These are phyloP conservation scores for Eospalax fontanierii DNA, from an alignment of 2,797 vertebrate genomes.

Conservation along the genomic window DNA sequence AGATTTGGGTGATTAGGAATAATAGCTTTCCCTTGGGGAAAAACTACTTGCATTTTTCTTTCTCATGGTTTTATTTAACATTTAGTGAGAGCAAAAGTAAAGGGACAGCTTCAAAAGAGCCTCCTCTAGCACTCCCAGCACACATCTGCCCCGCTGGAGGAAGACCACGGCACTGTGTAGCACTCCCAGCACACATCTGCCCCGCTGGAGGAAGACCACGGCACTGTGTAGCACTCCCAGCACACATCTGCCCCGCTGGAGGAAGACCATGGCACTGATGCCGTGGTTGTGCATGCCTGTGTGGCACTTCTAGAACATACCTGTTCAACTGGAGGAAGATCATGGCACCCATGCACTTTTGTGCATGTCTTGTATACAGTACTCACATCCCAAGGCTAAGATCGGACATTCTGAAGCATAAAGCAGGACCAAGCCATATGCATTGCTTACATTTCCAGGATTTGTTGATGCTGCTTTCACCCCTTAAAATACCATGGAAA, in stretches of 20 bases:
- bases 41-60: background rate
- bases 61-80: background rate
- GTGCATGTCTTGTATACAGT: accelerated
- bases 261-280: background rate
- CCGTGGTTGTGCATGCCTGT: no score
- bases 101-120: background rate
- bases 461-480: accelerated
- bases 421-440: accelerated
- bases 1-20: background rate
- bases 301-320: background rate
- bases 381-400: accelerated
- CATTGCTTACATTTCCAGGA: background rate
- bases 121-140: background rate
- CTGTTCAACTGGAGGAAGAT: background rate
- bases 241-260: background rate
- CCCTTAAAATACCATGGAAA: background rate
- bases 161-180: background rate
- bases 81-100: background rate
- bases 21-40: background rate
- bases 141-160: background rate
- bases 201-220: background rate
- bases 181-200: background rate
- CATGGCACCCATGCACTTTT: accelerated
- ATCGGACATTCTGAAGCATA: accelerated
- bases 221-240: background rate